Base-by-base conservation (phyloP, 2,888 invertebrate genomes). In the Oscheius sp. region DNA sequence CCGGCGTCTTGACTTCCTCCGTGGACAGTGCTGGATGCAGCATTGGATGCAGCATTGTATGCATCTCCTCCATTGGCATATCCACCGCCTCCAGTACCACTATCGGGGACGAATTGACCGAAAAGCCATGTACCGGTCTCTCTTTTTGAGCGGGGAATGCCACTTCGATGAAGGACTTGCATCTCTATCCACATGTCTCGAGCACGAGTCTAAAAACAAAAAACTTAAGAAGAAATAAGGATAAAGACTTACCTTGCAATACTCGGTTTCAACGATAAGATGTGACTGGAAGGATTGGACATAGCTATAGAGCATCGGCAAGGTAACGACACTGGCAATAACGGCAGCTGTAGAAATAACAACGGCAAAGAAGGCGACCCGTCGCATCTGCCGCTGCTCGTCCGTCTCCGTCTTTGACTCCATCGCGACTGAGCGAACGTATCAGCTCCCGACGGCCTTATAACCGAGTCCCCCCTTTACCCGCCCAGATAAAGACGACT, bases 181-280 rank as follows among this genome's bases (percentile, higher is more conserved):
- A 84, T 84, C 75, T 84, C 84, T 38, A 83, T 77, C 84, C 84
- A 84, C 84, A 84, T 84, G 74, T 84, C 84, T 62, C 82, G 80
- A 33, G 82, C 77, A 57, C 83, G 81, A 57, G 80, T 75, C 74
- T 82, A 59, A 9, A 78, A 62, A n/a, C n/a, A n/a, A n/a, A n/a
- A n/a, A n/a, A n/a, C n/a, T n/a, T n/a, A n/a, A n/a, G n/a, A n/a
- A n/a, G 41, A 20, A 41, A 41, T 41, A 41, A 12, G 20, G 20
- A 41, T 14, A 12, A 12, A 2, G 12, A 41, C 41, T 6, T 2
- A 78, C 80, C 72, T 82, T 84, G 76, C 84, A 84, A 78, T 82
- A 84, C 71, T 84, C 84, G 67, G 84, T 84, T 68, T 84, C 84
- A 54, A 84, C 80, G 76, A 84, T 80, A 61, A 84, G 75, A 73